Conservation (phyloP, 53 echinoderm and acorn worm genomes). For the Paracentrotus lividus region DNA sequence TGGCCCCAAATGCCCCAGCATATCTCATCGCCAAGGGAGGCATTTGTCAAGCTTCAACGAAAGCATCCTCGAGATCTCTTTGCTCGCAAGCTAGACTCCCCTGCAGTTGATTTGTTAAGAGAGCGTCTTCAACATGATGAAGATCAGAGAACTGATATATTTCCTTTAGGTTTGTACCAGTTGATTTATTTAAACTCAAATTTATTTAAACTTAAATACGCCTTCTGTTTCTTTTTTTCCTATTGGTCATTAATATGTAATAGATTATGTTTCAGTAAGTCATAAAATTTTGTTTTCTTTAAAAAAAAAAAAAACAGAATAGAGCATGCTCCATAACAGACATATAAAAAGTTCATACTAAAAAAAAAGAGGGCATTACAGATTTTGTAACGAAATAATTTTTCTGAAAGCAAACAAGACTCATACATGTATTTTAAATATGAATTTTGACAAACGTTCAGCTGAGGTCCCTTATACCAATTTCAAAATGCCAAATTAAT, state of each 20-base stretch:
- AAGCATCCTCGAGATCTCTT: constrained; percentile 86
- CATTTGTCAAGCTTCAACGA: constrained; percentile 63
- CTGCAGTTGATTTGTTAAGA: constrained; percentile 83
- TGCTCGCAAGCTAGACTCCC: constrained; percentile 80
- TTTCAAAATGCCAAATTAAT: background rate
- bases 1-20: constrained; percentile 63
- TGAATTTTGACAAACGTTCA: background rate
- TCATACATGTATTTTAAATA: background rate
- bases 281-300: no score
- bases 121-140: constrained; percentile 85
- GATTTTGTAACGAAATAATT: background rate
- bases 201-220: no score
- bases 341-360: no score
- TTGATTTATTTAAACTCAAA: background rate
- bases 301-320: no score
- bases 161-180: constrained; percentile 86
- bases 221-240: no score
- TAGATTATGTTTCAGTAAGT: no score
- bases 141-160: constrained; percentile 87
- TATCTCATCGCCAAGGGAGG: constrained; percentile 40
- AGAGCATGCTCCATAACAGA: no score
- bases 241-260: no score
- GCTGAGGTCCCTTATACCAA: background rate
- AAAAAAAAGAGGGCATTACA: no score
- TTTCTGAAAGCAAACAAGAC: no score